These are phyloP conservation scores for Hypothenemus hampei DNA, from an alignment of 1,140 invertebrate species.

Conservation along the genomic window DNA sequence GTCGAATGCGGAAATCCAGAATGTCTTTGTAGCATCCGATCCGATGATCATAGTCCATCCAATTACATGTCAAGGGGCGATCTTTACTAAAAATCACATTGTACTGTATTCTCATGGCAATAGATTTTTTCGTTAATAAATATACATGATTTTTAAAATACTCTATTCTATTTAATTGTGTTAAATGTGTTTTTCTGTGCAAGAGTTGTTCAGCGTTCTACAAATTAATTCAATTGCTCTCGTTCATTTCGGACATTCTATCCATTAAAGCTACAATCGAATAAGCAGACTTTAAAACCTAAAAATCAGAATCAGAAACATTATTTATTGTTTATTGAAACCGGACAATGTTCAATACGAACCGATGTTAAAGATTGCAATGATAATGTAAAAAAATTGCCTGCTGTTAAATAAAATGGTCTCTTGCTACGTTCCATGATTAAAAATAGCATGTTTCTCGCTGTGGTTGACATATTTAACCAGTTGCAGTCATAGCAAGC, in stretches of 20 bases:
- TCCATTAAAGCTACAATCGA: constrained; percentile 18
- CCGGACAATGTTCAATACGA: background rate
- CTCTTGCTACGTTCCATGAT: constrained; percentile 36
- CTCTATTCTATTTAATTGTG: background rate
- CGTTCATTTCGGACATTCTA: constrained; percentile 7
- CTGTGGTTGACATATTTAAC: constrained; percentile 33
- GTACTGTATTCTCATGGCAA: too few species aligned
- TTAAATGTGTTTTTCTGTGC: background rate
- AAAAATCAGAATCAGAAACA: constrained; percentile 4
- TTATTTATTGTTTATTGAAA: background rate
- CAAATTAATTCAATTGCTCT: too few species aligned
- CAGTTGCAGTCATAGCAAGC: constrained; percentile 26
- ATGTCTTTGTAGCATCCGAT: constrained; percentile 19
- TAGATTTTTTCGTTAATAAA: too few species aligned
- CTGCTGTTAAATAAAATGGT: constrained; percentile 37
- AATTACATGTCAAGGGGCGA: constrained; percentile 12
- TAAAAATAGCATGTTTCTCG: constrained; percentile 32
- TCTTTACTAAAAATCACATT: constrained; percentile 9
- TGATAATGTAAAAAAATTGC: constrained; percentile 32
- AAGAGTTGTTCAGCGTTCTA: too few species aligned
- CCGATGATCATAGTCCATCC: constrained; percentile 8
- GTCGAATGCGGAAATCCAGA: constrained; percentile 23
- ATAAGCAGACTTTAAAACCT: constrained; percentile 17
- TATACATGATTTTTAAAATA: too few species aligned
- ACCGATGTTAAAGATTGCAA: constrained; percentile 14